Percentiles rank a stretch among this genome's conserved stretches.
phyloP scores from a whole-genome alignment of 2,888 invertebrate species.

The Caenorhabditis sulstoni region DNA sequence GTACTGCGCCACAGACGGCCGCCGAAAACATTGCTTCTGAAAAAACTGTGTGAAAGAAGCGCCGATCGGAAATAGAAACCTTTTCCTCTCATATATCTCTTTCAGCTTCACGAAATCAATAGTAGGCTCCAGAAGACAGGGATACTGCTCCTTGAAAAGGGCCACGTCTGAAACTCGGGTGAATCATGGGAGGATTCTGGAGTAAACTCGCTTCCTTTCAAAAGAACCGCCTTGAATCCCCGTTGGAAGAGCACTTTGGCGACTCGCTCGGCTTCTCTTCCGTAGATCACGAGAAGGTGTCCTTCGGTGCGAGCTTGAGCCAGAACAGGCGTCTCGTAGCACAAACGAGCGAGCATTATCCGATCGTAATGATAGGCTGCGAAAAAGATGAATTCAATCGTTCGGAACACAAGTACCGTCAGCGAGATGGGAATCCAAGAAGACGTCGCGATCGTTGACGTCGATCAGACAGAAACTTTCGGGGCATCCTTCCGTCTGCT shows the following conservation, averaged over 20 bases:
- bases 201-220: constrained; percentile 64
- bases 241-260: constrained; percentile 63
- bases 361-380: constrained; percentile 63
- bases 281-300: constrained; percentile 49
- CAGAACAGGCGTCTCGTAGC: constrained; percentile 56
- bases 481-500: constrained; percentile 34
- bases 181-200: neutral
- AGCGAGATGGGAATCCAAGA: constrained; percentile 42
- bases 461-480: constrained; percentile 59
- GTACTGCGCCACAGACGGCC: constrained; percentile 65
- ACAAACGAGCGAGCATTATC: constrained; percentile 55
- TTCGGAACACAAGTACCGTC: constrained; percentile 46
- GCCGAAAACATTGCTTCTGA: constrained; percentile 53
- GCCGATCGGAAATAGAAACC: neutral
- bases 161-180: constrained; percentile 47
- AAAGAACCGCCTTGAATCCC: constrained; percentile 62
- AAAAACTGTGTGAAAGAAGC: neutral
- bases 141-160: constrained; percentile 60
- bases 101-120: constrained; percentile 48
- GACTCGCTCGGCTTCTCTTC: constrained; percentile 56
- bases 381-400: neutral
- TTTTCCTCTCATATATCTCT: constrained; percentile 52
- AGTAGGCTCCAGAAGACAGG: constrained; percentile 56
- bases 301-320: constrained; percentile 39
- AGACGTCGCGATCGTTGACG: constrained; percentile 61